Conservation (phyloP, 1,140 invertebrate genomes). For the Drosophila paulistorum region DNA sequence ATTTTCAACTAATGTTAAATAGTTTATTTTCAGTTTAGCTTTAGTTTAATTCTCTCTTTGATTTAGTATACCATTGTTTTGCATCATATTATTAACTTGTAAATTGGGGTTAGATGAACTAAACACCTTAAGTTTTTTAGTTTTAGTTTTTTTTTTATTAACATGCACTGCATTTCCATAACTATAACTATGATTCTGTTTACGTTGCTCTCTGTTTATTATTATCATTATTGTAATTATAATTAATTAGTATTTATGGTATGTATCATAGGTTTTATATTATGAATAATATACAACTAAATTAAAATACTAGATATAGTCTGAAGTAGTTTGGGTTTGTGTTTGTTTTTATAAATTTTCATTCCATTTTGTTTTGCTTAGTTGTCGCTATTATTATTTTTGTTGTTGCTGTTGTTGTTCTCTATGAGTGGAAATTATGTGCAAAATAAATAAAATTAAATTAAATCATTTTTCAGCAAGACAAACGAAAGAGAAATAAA, state of each 20-base stretch:
- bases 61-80: conserved; percentile 47
- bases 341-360: not conserved
- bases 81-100: conserved; percentile 16
- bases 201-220: conserved; percentile 38
- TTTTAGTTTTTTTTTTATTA: conserved; percentile 24
- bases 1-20: conserved; percentile 69
- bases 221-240: conserved; percentile 40
- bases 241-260: conserved; percentile 47
- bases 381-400: conserved; percentile 23
- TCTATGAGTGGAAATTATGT: conserved; percentile 26
- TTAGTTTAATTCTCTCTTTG: conserved; percentile 51
- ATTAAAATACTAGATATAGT: conserved; percentile 43
- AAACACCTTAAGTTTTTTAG: not conserved
- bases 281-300: conserved; percentile 47
- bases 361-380: not conserved
- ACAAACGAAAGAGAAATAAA: not conserved
- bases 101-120: conserved; percentile 31
- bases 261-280: conserved; percentile 44
- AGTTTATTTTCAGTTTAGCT: conserved; percentile 58
- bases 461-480: conserved; percentile 5
- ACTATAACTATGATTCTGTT: conserved; percentile 20
- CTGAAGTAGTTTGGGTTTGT: conserved; percentile 11
- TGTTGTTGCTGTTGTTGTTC: conserved; percentile 23
- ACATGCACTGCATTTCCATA: conserved; percentile 53
- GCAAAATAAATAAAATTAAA: conserved; percentile 32